Conservation (phyloP, 2,113 vertebrate species). For the Platycercus adscitus region DNA sequence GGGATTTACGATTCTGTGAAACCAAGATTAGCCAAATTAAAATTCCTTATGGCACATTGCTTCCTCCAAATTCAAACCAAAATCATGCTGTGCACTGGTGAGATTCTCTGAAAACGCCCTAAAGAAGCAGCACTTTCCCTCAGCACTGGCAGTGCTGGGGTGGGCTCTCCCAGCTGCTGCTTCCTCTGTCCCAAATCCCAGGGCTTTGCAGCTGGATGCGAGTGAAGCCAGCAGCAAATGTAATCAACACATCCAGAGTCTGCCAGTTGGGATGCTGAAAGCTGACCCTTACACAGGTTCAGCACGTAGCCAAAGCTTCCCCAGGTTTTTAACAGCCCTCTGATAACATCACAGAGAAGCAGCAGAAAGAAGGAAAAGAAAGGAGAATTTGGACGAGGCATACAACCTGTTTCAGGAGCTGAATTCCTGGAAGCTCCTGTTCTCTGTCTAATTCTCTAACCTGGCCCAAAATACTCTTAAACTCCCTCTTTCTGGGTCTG, state of each 20-base stretch:
- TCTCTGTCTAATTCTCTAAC: background rate
- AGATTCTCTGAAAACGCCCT: background rate
- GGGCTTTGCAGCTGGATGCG: background rate
- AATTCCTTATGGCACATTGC: background rate
- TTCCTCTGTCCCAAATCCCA: background rate
- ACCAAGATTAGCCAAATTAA: background rate
- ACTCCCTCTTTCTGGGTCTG: background rate
- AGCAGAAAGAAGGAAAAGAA: background rate
- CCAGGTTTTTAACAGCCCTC: background rate
- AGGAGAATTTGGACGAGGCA: background rate
- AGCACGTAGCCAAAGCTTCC: background rate
- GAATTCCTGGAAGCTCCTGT: background rate
- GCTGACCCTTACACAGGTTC: background rate
- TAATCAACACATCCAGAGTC: background rate
- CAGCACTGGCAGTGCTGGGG: fast-evolving
- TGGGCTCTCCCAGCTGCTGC: background rate
- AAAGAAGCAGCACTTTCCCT: background rate
- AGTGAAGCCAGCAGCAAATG: background rate
- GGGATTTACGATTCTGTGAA: background rate
- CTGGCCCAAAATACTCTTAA: background rate
- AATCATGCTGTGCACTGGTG: background rate
- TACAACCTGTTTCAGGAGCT: background rate
- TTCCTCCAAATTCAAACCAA: background rate
- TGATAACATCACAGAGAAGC: background rate
- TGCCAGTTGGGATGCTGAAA: background rate